phyloP scores from a whole-genome alignment of 2,113 vertebrate genomes.

The Otolemur garnettii region DNA sequence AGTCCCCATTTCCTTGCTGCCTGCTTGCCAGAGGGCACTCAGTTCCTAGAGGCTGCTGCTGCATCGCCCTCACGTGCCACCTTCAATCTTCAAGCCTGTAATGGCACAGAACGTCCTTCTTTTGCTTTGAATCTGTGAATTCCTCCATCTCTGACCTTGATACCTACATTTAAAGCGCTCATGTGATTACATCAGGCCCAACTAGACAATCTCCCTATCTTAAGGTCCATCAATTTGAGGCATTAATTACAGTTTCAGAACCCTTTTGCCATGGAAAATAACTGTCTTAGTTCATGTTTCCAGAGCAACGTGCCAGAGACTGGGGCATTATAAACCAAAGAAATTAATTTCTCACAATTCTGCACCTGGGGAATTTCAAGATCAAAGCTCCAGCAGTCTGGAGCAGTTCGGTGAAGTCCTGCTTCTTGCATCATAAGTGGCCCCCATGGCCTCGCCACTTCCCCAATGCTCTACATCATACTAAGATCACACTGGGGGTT shows the following conservation, averaged over 20 bases:
- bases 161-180: not conserved
- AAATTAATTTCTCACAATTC: not conserved
- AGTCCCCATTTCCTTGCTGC: not conserved
- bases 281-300: not conserved
- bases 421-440: not conserved
- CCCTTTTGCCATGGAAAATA: accelerated
- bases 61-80: not conserved
- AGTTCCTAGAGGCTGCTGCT: not conserved
- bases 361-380: not conserved
- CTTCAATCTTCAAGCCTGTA: not conserved
- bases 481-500: no score
- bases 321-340: not conserved
- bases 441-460: not conserved
- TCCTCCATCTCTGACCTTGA: not conserved
- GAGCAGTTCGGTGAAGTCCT: not conserved
- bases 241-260: not conserved
- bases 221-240: not conserved
- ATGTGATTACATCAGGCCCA: not conserved
- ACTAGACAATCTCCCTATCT: not conserved
- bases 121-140: not conserved
- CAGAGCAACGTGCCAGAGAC: not conserved
- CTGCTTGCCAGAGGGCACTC: not conserved
- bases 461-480: not conserved
- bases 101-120: not conserved
- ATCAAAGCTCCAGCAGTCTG: not conserved